Evolutionary conservation across 2,113 vertebrate genomes (phyloP).

Genomic region (Ia io): DNA sequence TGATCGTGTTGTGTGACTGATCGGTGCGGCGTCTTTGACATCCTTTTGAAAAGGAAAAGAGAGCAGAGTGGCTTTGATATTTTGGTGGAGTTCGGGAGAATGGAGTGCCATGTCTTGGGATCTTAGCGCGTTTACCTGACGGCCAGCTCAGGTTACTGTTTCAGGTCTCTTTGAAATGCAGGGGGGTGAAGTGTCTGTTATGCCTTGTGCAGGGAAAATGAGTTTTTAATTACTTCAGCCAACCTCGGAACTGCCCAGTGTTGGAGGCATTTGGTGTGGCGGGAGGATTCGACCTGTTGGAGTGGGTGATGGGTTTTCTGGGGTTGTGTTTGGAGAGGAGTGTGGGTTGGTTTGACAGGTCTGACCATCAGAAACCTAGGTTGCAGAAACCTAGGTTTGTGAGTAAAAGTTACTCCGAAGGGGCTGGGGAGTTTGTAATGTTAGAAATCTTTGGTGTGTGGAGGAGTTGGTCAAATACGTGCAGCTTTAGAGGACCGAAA

Average conservation of each 20-base stretch:
- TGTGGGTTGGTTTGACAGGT: neutral
- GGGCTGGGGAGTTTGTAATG: neutral
- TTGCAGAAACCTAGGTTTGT: neutral
- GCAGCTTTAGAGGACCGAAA: neutral
- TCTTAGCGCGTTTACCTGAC: constrained; percentile 47
- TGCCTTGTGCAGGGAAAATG: constrained; percentile 59
- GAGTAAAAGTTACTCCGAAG: neutral
- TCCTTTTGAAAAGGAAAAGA: constrained; percentile 48
- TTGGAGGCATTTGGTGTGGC: neutral
- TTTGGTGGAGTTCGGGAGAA: constrained; percentile 36
- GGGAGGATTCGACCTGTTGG: constrained; percentile 38
- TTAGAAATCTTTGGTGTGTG: neutral
- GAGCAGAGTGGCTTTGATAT: constrained; percentile 47
- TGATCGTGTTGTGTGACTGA: neutral
- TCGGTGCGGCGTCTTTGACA: neutral
- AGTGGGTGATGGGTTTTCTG: constrained; percentile 26
- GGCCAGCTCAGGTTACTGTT: constrained; percentile 47
- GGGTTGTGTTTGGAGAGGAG: neutral
- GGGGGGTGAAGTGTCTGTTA: constrained; percentile 61
- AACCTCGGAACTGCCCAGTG: neutral
- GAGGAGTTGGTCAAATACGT: neutral
- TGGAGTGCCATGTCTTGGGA: constrained; percentile 24
- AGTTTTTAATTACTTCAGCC: constrained; percentile 71
- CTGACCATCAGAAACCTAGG: neutral
- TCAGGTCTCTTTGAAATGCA: constrained; percentile 58